phyloP scores from a whole-genome alignment of 64 coral and sea anemone species.

The Actinia tenebrosa region DNA sequence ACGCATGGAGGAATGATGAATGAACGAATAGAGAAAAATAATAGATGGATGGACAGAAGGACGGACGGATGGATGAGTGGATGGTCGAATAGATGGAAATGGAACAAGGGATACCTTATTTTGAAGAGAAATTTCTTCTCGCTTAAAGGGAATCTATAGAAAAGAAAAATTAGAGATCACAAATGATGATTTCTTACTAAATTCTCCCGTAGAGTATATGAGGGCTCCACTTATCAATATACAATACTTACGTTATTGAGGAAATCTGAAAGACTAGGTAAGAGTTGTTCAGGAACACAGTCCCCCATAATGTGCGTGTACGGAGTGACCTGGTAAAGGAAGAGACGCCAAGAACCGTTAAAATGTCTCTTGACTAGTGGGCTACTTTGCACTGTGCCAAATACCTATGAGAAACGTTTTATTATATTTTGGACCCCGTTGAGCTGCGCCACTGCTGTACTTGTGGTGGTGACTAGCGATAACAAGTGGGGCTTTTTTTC shows the following conservation, averaged over 20 bases:
- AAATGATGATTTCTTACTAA: not conserved
- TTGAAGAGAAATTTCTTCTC: not conserved
- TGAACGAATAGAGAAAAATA: not conserved
- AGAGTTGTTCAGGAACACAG: slow-evolving; percentile 68
- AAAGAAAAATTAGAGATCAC: not conserved
- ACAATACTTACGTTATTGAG: slow-evolving; percentile 54
- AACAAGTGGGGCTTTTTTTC: too few species aligned
- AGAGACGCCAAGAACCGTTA: too few species aligned
- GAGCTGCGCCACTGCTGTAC: too few species aligned
- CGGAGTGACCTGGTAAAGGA: slow-evolving; percentile 44
- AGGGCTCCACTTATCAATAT: not conserved
- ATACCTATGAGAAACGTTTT: too few species aligned
- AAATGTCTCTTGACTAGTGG: too few species aligned
- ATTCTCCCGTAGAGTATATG: too few species aligned
- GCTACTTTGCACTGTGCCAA: too few species aligned
- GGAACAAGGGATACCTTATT: not conserved
- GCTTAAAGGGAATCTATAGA: slow-evolving; percentile 1
- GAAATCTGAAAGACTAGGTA: slow-evolving; percentile 67
- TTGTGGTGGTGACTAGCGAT: too few species aligned
- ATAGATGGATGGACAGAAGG: not conserved
- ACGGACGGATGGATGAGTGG: not conserved
- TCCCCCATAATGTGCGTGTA: slow-evolving; percentile 85
- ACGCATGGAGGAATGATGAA: not conserved
- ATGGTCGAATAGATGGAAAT: not conserved
- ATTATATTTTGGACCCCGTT: too few species aligned